Evolutionary conservation across 2,797 vertebrate genomes (phyloP).

Genomic region (Melanotaenia maccullochi): DNA sequence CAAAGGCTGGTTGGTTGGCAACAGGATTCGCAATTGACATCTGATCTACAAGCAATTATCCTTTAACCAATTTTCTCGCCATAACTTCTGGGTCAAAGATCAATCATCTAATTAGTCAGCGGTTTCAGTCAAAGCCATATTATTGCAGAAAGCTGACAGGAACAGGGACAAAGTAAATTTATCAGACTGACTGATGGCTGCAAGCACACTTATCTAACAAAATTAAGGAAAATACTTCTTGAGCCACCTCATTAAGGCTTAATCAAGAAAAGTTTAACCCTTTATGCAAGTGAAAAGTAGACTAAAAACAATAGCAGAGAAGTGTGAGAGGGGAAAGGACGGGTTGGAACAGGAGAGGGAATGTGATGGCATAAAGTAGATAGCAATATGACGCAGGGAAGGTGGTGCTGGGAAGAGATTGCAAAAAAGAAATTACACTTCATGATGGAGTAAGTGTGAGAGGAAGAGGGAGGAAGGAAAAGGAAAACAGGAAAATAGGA

Average conservation of each 20-base stretch:
- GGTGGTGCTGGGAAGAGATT: slow-evolving; percentile 23
- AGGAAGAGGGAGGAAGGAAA: slow-evolving; percentile 50
- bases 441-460: slow-evolving; percentile 33
- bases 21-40: slow-evolving; percentile 53
- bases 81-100: slow-evolving; percentile 72
- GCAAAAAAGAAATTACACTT: slow-evolving; percentile 60
- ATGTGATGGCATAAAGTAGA: no score
- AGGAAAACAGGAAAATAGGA: slow-evolving; percentile 65
- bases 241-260: slow-evolving; percentile 42
- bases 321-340: slow-evolving; percentile 27
- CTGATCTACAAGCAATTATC: slow-evolving; percentile 67
- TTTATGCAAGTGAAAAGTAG: slow-evolving; percentile 31
- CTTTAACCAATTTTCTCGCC: slow-evolving; percentile 67
- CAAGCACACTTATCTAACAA: slow-evolving; percentile 44
- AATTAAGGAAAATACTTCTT: slow-evolving; percentile 47
- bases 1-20: slow-evolving; percentile 48
- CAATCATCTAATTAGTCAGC: slow-evolving; percentile 57
- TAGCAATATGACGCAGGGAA: not conserved
- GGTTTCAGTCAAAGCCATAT: slow-evolving; percentile 56
- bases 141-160: slow-evolving; percentile 50
- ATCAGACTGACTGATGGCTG: slow-evolving; percentile 44
- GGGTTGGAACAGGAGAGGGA: slow-evolving; percentile 14
- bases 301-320: slow-evolving; percentile 49
- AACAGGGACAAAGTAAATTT: slow-evolving; percentile 50
- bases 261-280: slow-evolving; percentile 29